These are phyloP conservation scores for Lagopus muta DNA, from an alignment of 2,113 vertebrate species.

Conservation along the genomic window DNA sequence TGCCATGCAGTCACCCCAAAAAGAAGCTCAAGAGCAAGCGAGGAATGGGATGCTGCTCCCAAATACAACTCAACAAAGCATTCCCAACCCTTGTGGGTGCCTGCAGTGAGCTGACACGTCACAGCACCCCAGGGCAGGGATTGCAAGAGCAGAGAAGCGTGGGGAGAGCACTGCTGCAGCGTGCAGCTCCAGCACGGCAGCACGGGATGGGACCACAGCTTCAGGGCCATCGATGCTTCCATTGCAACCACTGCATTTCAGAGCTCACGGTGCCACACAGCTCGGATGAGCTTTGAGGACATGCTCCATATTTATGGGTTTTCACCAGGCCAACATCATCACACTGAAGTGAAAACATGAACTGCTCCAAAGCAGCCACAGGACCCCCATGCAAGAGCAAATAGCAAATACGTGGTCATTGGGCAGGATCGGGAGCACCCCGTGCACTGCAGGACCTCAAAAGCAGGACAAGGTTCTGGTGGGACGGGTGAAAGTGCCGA, in stretches of 20 bases:
- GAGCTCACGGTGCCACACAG: rapidly evolving
- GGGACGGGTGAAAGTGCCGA: rapidly evolving
- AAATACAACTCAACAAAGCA: not conserved
- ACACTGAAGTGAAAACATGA: not conserved
- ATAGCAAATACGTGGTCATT: rapidly evolving
- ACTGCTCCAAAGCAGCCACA: not conserved
- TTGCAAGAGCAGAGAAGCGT: not conserved
- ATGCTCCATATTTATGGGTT: rapidly evolving
- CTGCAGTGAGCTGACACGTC: rapidly evolving
- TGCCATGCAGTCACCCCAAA: not conserved
- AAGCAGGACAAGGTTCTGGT: not conserved
- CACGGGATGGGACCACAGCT: rapidly evolving
- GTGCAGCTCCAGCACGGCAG: not conserved
- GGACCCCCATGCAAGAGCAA: rapidly evolving
- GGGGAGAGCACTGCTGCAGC: rapidly evolving
- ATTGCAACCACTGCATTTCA: rapidly evolving
- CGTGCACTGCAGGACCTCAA: rapidly evolving
- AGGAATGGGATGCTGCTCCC: rapidly evolving
- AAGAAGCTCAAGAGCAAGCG: not conserved
- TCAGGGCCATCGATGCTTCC: rapidly evolving
- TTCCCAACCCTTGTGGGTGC: rapidly evolving
- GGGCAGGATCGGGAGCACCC: rapidly evolving
- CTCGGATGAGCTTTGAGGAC: rapidly evolving
- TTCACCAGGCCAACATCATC: rapidly evolving
- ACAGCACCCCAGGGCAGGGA: rapidly evolving